Conservation (phyloP, 2,113 vertebrate species). For the Progne subis region DNA sequence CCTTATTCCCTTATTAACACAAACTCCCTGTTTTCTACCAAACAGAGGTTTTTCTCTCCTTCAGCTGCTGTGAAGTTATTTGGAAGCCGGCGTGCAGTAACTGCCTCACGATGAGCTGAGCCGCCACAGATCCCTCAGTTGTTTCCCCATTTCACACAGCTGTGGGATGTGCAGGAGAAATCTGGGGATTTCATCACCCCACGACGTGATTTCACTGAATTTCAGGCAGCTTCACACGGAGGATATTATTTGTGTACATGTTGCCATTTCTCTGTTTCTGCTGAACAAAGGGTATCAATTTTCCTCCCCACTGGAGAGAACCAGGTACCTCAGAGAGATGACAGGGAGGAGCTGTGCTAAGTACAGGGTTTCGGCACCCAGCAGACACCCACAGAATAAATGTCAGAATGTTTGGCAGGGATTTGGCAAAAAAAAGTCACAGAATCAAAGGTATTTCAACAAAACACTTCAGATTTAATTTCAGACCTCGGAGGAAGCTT, state of each 20-base stretch:
- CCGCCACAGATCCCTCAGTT: neutral
- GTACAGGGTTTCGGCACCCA: constrained; percentile 38
- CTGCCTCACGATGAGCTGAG: neutral
- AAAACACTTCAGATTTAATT: constrained; percentile 36
- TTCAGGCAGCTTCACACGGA: constrained; percentile 5
- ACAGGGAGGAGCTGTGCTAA: neutral
- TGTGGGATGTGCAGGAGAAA: neutral
- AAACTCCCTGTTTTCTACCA: neutral
- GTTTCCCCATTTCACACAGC: neutral
- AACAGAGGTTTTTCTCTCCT: neutral
- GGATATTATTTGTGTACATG: neutral
- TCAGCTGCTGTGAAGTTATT: neutral
- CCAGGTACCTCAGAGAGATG: neutral
- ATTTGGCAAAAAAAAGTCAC: constrained; percentile 23
- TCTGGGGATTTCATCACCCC: neutral
- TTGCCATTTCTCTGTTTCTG: neutral
- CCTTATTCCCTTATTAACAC: neutral
- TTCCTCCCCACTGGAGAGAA: neutral
- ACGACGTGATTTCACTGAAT: neutral
- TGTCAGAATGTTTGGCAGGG: constrained; percentile 8
- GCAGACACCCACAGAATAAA: constrained; percentile 1
- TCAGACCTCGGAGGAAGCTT: neutral
- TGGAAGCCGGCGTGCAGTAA: neutral
- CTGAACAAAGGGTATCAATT: constrained; percentile 17
- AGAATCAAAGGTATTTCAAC: constrained; percentile 10